phyloP scores from a whole-genome alignment of 2,797 vertebrate genomes.

The Eulemur albifrons region DNA sequence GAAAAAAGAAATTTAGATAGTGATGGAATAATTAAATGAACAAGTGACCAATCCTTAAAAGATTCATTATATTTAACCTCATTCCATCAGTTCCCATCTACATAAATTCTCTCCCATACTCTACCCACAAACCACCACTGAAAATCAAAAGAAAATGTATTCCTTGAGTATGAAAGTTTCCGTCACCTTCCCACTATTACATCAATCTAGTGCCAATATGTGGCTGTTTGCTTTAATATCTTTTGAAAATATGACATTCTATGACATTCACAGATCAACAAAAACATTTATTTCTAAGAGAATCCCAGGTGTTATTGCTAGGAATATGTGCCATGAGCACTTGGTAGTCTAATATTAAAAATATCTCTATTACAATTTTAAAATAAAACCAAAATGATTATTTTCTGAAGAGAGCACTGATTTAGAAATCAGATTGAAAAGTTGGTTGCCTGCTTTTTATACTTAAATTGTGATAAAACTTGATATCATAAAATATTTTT shows the following conservation, averaged over 20 bases:
- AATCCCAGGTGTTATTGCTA: neutral
- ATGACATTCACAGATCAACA: neutral
- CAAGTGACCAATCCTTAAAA: neutral
- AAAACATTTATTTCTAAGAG: conserved; percentile 2
- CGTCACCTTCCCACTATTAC: neutral
- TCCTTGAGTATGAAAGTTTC: neutral
- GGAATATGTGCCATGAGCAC: neutral
- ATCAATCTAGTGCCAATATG: neutral
- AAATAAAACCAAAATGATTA: conserved; percentile 13
- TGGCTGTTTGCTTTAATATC: neutral
- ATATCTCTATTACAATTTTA: neutral
- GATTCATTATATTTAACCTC: neutral
- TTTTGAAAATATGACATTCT: neutral
- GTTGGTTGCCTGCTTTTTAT: neutral
- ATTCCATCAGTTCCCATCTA: neutral
- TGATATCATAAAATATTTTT: neutral
- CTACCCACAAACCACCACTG: neutral
- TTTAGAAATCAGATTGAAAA: neutral
- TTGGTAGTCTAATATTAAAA: neutral
- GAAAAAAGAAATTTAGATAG: neutral
- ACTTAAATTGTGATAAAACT: neutral
- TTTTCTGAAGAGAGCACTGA: neutral
- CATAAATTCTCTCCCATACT: neutral
- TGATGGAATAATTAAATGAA: neutral
- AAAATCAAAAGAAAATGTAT: neutral